Percentiles rank a stretch among this genome's conserved stretches.
Conservation (phyloP, 1,140 invertebrate species). For the Orchesella cincta region DNA sequence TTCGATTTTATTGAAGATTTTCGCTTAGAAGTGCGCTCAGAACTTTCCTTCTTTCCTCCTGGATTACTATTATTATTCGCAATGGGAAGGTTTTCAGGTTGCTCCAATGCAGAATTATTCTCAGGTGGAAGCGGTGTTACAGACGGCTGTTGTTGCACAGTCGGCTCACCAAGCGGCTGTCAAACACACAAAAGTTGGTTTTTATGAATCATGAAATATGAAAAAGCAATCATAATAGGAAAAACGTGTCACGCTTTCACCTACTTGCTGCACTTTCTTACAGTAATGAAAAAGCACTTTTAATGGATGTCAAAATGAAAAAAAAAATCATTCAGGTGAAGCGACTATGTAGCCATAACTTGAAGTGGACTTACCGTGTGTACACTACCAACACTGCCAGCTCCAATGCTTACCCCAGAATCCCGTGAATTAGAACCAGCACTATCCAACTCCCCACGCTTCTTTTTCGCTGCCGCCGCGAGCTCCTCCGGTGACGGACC, state of each 20-base stretch:
- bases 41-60: background rate
- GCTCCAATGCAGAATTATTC: background rate
- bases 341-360: too few species aligned
- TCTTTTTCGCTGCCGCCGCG: background rate
- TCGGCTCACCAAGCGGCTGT: background rate
- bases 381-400: conserved; percentile 15
- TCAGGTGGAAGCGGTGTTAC: background rate
- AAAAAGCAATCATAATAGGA: too few species aligned
- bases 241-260: too few species aligned
- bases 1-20: conserved; percentile 2
- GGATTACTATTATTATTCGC: background rate
- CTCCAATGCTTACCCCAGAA: conserved; percentile 40
- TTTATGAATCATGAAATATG: too few species aligned
- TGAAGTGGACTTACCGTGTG: conserved; percentile 23
- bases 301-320: too few species aligned
- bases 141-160: background rate
- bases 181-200: too few species aligned
- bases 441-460: conserved; percentile 38
- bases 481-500: conserved; percentile 15
- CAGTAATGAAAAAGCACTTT: too few species aligned
- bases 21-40: background rate
- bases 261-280: too few species aligned
- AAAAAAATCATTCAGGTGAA: too few species aligned
- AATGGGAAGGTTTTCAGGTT: background rate
- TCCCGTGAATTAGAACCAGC: conserved; percentile 40